These are phyloP conservation scores for Rhagonycha fulva DNA, from an alignment of 2,888 invertebrate genomes.

Conservation along the genomic window DNA sequence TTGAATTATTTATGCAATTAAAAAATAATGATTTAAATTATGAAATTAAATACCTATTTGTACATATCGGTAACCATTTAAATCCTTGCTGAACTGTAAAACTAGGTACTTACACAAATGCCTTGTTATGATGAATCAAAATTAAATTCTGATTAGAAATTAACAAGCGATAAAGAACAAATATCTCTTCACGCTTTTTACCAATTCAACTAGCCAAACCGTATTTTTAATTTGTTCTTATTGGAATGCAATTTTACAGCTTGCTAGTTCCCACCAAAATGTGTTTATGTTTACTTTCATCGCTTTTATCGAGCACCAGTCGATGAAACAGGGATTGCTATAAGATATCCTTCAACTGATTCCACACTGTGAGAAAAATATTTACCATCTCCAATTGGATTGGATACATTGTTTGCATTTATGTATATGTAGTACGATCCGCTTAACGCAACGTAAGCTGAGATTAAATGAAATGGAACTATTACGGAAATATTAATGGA, in stretches of 20 bases:
- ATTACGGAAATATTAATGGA: no score
- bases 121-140: slow-evolving; percentile 10
- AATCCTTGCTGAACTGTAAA: slow-evolving; percentile 6
- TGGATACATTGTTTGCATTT: no score
- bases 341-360: no score
- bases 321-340: no score
- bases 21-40: background rate
- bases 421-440: no score
- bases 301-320: background rate
- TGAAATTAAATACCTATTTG: background rate
- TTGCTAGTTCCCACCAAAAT: background rate
- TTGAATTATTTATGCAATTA: background rate
- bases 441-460: no score
- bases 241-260: slow-evolving; percentile 8
- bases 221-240: slow-evolving; percentile 6
- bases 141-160: slow-evolving; percentile 18
- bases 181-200: slow-evolving; percentile 13
- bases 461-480: no score
- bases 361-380: no score
- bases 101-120: slow-evolving; percentile 5
- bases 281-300: background rate
- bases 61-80: background rate
- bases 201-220: slow-evolving; percentile 3
- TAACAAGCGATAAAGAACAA: slow-evolving; percentile 13
- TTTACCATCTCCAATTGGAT: no score